Evolutionary conservation across 2,888 invertebrate genomes (phyloP).

Genomic region (Odontocerum albicorne): DNA sequence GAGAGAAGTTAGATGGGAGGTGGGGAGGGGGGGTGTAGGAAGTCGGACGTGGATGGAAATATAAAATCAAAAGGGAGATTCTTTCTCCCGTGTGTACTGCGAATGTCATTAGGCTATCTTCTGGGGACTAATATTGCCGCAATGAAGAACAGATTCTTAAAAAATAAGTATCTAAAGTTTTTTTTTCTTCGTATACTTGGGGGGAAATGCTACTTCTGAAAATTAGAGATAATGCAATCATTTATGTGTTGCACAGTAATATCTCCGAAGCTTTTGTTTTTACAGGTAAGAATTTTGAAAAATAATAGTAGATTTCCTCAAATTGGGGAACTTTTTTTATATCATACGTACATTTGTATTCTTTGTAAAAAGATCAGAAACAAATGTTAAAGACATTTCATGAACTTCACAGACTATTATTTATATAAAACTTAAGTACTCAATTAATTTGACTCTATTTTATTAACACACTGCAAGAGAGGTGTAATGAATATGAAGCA

Average conservation of each 20-base stretch:
- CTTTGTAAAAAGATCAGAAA: no score
- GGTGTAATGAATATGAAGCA: no score
- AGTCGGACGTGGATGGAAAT: slow-evolving; percentile 20
- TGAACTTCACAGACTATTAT: no score
- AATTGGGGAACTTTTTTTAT: no score
- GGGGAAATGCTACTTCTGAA: slow-evolving; percentile 9
- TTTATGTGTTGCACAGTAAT: slow-evolving; percentile 23
- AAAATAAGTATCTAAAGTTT: slow-evolving; percentile 30
- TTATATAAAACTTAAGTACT: no score
- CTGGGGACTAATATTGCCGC: slow-evolving; percentile 30
- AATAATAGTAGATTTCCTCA: no score
- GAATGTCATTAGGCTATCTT: slow-evolving; percentile 31
- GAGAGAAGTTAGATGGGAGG: slow-evolving; percentile 37
- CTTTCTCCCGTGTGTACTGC: slow-evolving; percentile 16
- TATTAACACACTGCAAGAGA: no score
- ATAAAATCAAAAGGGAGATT: slow-evolving; percentile 26
- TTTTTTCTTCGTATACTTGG: slow-evolving; percentile 20
- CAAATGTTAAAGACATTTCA: no score
- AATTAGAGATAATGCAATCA: slow-evolving; percentile 15
- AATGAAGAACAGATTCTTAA: slow-evolving; percentile 32
- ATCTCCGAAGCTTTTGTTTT: no score
- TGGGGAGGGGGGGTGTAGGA: slow-evolving; percentile 32
- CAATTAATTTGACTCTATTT: no score
- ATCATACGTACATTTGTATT: no score
- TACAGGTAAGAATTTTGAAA: no score